phyloP scores from a whole-genome alignment of 1,140 invertebrate species.

The Lasaia peninsularis region DNA sequence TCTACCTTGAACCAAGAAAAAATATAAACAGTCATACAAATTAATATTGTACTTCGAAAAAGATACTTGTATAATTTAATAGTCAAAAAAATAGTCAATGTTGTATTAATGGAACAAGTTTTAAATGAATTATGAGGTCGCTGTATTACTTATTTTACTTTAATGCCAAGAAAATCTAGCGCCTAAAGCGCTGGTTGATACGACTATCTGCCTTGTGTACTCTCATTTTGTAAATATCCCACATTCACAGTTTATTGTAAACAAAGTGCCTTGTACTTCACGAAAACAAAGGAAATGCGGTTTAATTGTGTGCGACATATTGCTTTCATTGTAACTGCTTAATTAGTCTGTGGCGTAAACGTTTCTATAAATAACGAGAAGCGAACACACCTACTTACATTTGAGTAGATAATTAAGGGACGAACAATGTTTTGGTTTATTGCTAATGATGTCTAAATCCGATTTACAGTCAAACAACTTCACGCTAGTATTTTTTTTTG shows the following conservation, averaged over 20 bases:
- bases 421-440: background rate
- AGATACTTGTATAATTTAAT: too few species aligned
- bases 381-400: background rate
- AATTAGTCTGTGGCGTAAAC: slow-evolving; percentile 1
- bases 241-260: slow-evolving; percentile 12
- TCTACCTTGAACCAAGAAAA: too few species aligned
- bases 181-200: too few species aligned
- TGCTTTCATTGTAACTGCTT: slow-evolving; percentile 1
- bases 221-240: slow-evolving; percentile 9
- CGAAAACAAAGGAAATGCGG: slow-evolving; percentile 1
- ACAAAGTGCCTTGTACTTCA: slow-evolving; percentile 1
- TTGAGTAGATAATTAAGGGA: background rate
- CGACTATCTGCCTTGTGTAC: background rate
- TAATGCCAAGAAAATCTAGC: too few species aligned
- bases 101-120: too few species aligned
- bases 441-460: background rate
- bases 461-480: too few species aligned
- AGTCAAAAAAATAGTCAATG: too few species aligned
- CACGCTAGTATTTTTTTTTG: too few species aligned
- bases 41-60: too few species aligned
- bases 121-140: too few species aligned
- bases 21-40: too few species aligned
- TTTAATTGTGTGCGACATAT: slow-evolving; percentile 5
- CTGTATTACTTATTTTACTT: too few species aligned
- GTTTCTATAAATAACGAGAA: slow-evolving; percentile 6